These are phyloP conservation scores for Lordiphosa mommai DNA, from an alignment of 1,140 invertebrate genomes.

Conservation along the genomic window DNA sequence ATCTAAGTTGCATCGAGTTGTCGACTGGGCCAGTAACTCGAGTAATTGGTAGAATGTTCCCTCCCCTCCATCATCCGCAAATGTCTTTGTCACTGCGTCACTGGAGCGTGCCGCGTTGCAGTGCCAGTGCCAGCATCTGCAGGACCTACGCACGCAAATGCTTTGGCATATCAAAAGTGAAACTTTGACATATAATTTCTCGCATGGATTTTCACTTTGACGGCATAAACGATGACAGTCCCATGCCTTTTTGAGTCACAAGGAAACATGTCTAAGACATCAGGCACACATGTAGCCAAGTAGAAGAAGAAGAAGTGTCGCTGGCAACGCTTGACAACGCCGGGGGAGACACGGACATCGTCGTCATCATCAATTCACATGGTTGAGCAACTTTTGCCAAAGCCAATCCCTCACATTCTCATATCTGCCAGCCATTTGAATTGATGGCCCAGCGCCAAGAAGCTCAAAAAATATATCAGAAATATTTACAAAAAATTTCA, in stretches of 20 bases:
- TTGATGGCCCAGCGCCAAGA: constrained; percentile 15
- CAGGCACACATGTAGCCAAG: constrained; percentile 6
- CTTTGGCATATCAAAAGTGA: constrained; percentile 74
- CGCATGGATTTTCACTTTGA: constrained; percentile 76
- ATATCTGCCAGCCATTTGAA: constrained; percentile 11
- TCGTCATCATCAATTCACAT: constrained; percentile 38
- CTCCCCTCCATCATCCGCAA: constrained; percentile 17
- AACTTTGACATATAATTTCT: constrained; percentile 77
- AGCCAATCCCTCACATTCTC: constrained; percentile 1
- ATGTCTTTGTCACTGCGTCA: constrained; percentile 72
- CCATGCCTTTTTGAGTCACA: constrained; percentile 23
- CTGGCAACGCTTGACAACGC: constrained; percentile 11
- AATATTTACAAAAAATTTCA: too few species aligned
- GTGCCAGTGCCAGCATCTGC: constrained; percentile 10
- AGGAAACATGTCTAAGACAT: constrained; percentile 7
- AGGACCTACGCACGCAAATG: constrained; percentile 28
- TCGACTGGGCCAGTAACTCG: constrained; percentile 57
- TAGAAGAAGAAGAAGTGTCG: background rate
- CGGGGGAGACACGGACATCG: constrained; percentile 13
- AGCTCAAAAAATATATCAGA: background rate
- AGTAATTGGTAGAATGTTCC: constrained; percentile 57
- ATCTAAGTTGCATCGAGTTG: constrained; percentile 13
- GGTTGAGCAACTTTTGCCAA: constrained; percentile 12
- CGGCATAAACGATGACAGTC: constrained; percentile 68
- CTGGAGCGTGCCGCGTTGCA: constrained; percentile 51